Percentiles rank a stretch among this genome's conserved stretches.
phyloP scores from a whole-genome alignment of 2,888 invertebrate genomes.

The Synanthedon myopaeformis region DNA sequence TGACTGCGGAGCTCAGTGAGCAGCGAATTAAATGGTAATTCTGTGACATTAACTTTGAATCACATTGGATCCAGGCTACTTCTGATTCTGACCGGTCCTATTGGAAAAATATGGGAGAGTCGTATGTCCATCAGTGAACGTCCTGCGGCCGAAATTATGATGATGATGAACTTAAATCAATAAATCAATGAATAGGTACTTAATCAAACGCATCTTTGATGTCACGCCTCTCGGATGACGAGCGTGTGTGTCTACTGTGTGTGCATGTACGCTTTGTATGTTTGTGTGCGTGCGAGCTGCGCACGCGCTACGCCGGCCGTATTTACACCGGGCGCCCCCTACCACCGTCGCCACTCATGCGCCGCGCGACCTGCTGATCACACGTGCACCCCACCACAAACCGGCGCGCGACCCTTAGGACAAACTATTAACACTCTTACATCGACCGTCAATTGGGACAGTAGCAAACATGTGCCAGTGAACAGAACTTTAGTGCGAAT shows the following conservation, averaged over 20 bases:
- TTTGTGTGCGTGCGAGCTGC: constrained; percentile 28
- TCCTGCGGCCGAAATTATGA: too few species aligned
- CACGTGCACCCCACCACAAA: constrained; percentile 58
- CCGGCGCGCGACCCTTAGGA: constrained; percentile 38
- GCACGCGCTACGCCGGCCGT: constrained; percentile 56
- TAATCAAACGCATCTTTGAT: constrained; percentile 18
- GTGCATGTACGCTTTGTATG: constrained; percentile 22
- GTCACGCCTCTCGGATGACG: constrained; percentile 6
- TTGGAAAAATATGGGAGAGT: too few species aligned
- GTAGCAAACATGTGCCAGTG: constrained; percentile 58
- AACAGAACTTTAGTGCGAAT: constrained; percentile 37
- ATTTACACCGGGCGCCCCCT: constrained; percentile 66
- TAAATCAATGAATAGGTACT: constrained; percentile 19
- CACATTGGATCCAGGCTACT: too few species aligned
- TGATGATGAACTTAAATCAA: too few species aligned
- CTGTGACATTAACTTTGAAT: too few species aligned
- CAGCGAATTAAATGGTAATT: too few species aligned
- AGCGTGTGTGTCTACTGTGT: constrained; percentile 1
- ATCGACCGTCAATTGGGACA: constrained; percentile 28
- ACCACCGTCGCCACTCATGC: constrained; percentile 67
- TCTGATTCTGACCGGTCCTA: too few species aligned
- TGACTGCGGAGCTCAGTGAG: too few species aligned
- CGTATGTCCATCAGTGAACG: too few species aligned
- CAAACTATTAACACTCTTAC: constrained; percentile 25
- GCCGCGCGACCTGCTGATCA: constrained; percentile 57